Evolutionary conservation across 2,888 invertebrate genomes (phyloP), one percentile per base, ranked within the genome.

Genomic region (Drosophila longiperda): DNA sequence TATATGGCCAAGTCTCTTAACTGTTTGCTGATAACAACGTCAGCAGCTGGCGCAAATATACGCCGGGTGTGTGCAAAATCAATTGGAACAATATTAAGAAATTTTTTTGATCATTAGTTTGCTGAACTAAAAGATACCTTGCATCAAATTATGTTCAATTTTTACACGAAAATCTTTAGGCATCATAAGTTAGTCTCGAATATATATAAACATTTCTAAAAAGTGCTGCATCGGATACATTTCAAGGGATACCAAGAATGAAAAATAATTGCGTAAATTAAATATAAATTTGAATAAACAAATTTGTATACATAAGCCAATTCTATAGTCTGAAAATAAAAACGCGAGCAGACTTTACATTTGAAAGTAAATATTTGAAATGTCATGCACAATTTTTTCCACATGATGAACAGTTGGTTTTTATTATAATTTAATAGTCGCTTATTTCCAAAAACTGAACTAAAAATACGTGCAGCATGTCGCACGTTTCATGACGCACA

Each of bases 1-100:
- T 49, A 26, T 36, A 38, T 17, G 48, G 66, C 20, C 60, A 52
- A 34, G 66, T 67, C 73, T 83, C 71, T 80, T 55, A 69, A 60
- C 75, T 78, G 82, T 83, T 78, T 82, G 78, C 80, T 62, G 82
- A 83, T 83, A 84, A 78, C 71, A 80, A 83, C 84, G 86, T 86
- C 84, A 86, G 71, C 66, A 62, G 55, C 50, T 34, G 54, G 53
- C 36, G 36, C 70, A 66, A 65, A 68, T 66, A 68, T 66, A 32
- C 15, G 52, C 48, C 59, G 52, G 52, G 64, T 59, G 55, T 76
- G 73, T 67, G 65, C 45, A 32, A 72, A 72, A 70, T 76, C 81
- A 75, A 74, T 75, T 67, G 78, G 55, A 66, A 12, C 55, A 49
- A 40, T 38, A 33, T 55, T 11, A 20, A 38, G 38, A 29, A 54